phyloP scores from a whole-genome alignment of 2,888 invertebrate species.

The Oligia strigilis region DNA sequence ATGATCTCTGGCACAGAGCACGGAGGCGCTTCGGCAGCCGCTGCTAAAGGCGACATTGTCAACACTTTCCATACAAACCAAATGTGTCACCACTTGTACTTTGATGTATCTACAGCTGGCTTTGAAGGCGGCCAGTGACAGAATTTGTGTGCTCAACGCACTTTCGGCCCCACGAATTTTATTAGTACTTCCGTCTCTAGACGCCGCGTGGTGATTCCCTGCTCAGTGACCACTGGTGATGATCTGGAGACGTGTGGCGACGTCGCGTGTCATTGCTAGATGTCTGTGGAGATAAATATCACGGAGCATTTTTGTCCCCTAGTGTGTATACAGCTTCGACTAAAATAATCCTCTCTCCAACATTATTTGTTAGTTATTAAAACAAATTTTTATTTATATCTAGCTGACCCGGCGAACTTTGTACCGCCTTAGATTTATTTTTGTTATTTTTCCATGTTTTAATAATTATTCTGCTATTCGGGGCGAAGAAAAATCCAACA shows the following conservation, averaged over 20 bases:
- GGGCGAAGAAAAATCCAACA: too few species aligned
- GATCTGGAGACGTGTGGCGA: not conserved
- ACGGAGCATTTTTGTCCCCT: not conserved
- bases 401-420: too few species aligned
- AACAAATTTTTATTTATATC: not conserved
- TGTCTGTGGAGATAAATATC: not conserved
- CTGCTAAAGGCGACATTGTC: not conserved
- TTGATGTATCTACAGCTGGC: not conserved
- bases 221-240: too few species aligned
- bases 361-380: too few species aligned
- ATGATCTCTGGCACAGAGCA: not conserved
- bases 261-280: not conserved
- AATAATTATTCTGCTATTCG: too few species aligned
- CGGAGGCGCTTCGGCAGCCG: not conserved
- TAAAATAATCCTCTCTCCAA: not conserved
- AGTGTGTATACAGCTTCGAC: not conserved
- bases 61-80: not conserved
- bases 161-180: too few species aligned
- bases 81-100: not conserved
- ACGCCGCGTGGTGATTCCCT: too few species aligned
- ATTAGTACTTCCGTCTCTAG: too few species aligned
- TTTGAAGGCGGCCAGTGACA: not conserved
- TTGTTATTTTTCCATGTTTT: too few species aligned
- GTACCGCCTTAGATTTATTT: too few species aligned
- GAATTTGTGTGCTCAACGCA: not conserved